Percentiles rank a stretch among this genome's conserved stretches.
These are phyloP conservation scores for Amia ocellicauda DNA, from an alignment of 2,113 vertebrate genomes.

Conservation along the genomic window DNA sequence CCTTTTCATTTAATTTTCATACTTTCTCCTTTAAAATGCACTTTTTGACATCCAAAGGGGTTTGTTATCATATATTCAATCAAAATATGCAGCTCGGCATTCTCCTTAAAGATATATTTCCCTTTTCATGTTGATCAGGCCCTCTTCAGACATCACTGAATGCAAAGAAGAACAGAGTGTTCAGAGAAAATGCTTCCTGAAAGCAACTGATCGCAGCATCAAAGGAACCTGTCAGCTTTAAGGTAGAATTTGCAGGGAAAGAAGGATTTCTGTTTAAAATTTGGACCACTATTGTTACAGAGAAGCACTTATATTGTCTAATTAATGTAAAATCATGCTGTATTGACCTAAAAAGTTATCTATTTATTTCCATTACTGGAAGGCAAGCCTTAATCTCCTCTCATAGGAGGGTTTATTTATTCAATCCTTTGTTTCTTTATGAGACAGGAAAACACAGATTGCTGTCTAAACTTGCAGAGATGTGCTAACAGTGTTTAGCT, in stretches of 20 bases:
- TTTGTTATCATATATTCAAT: constrained; percentile 39
- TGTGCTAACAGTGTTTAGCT: neutral
- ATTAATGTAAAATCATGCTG: constrained; percentile 47
- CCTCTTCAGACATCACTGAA: constrained; percentile 36
- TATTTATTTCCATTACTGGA: constrained; percentile 12
- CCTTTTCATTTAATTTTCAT: constrained; percentile 24
- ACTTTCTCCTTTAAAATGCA: constrained; percentile 15
- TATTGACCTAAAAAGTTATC: constrained; percentile 27
- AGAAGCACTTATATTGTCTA: constrained; percentile 43
- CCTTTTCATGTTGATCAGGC: constrained; percentile 52
- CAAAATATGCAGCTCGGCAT: constrained; percentile 40
- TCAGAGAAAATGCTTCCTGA: constrained; percentile 26
- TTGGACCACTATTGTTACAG: constrained; percentile 20
- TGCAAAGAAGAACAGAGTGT: constrained; percentile 32
- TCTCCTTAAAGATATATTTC: constrained; percentile 32
- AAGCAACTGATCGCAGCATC: constrained; percentile 39
- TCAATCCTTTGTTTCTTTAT: neutral
- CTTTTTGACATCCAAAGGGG: constrained; percentile 27
- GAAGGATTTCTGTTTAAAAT: constrained; percentile 39
- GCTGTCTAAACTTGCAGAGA: neutral
- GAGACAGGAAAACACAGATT: neutral
- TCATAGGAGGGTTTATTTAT: constrained; percentile 1
- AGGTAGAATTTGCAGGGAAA: constrained; percentile 35
- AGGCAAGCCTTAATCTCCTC: constrained; percentile 11
- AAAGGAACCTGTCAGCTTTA: constrained; percentile 54